Base-by-base conservation (phyloP, 2,888 invertebrate genomes). In the Ephialtes manifestator region DNA sequence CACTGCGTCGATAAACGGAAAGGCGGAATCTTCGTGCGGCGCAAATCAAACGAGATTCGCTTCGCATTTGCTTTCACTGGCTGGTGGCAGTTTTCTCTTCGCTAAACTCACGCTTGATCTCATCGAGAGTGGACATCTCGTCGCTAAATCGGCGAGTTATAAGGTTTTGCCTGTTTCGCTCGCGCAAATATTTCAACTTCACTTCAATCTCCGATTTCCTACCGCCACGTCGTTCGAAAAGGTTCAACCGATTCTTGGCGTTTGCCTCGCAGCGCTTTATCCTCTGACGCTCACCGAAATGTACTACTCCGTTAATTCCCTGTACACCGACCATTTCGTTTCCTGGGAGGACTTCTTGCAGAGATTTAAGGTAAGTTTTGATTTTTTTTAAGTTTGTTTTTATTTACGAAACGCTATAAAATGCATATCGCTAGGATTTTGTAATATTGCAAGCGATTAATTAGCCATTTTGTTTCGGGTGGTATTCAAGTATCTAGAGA, bases 81-180 rank as follows among this genome's bases (percentile, higher is more conserved):
- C 98, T 87, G 96, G 97, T 91, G 99, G 99, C 83, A 98, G 98
- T 70, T 98, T 99, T 94, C 95, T 99, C 87, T 99, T 98, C 94
- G 96, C 98, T 86, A 98, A 99, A 95, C 95, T 99, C 76, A 97
- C 98, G 53, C 95, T 99, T 88, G 99, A 99, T 94, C 96, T 99
- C 88, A 96, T 99, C 88, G 98, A 99, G 93, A 96, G 97, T 90
- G 99, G 99, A 63, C 97, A 98, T 91, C 95, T 99, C 87, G 98
- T 99, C 18, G 97, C 98, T 53, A 99, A 99, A 94, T 98, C 98
- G 5, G 96, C 98, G 0, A 98, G 98, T 92, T 99, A 98, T 94
- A 99, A 99, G 95, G 95, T 98, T 15, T 95, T 98, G 68, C 98
- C 98, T 1, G 97, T 98, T 86, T 97, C 97, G 0, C 94, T 98